Conservation (phyloP, 2,113 vertebrate species). For the Grantiella picta region DNA sequence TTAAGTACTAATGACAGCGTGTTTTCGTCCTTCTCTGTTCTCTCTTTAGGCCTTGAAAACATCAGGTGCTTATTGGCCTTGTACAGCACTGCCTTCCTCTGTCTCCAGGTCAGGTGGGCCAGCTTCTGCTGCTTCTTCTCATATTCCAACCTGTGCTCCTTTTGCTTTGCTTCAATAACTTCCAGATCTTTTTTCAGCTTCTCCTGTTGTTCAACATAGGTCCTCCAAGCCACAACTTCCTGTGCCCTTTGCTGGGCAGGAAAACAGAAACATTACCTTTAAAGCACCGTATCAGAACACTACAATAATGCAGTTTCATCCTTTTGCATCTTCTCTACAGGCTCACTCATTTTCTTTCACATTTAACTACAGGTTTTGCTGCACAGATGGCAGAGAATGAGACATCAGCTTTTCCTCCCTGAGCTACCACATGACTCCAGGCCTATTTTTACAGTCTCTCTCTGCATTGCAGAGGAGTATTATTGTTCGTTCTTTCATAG, state of each 20-base stretch:
- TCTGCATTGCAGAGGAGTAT: neutral
- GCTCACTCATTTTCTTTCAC: neutral
- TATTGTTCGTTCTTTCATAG: neutral
- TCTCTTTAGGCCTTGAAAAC: conserved; percentile 72
- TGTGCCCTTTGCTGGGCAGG: conserved; percentile 82
- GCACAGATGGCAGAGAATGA: neutral
- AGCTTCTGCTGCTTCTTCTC: conserved; percentile 69
- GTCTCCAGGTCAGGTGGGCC: conserved; percentile 80
- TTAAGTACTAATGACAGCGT: conserved; percentile 83
- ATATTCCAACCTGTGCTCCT: conserved; percentile 79
- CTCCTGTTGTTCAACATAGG: conserved; percentile 74
- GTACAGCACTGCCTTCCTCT: conserved; percentile 75
- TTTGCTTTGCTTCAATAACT: conserved; percentile 80
- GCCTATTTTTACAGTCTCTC: neutral
- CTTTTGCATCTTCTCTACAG: neutral
- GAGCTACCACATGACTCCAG: neutral
- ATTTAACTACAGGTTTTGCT: neutral
- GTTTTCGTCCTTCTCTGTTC: conserved; percentile 40
- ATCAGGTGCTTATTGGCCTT: conserved; percentile 66
- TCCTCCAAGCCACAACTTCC: conserved; percentile 89
- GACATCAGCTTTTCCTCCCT: neutral
- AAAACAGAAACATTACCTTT: neutral
- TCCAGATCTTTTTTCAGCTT: conserved; percentile 75
- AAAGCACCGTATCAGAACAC: neutral
- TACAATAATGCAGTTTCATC: neutral